phyloP scores from a whole-genome alignment of 2,888 invertebrate species.

The Lasioglossum zephyrum region DNA sequence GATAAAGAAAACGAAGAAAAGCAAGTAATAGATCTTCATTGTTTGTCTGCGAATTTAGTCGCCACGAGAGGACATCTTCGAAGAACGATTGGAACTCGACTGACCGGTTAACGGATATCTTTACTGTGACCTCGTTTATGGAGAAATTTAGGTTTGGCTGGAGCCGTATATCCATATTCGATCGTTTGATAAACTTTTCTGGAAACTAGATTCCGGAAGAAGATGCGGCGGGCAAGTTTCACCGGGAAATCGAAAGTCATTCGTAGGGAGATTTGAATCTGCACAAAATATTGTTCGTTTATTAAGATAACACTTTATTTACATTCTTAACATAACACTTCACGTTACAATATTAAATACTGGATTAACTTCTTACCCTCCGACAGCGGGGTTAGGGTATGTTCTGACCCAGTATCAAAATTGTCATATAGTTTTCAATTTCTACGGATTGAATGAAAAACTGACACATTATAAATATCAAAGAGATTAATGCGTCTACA shows the following conservation, averaged over 20 bases:
- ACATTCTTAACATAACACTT: neutral
- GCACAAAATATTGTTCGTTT: neutral
- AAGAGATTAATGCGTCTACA: neutral
- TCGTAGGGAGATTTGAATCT: neutral
- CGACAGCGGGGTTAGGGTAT: neutral
- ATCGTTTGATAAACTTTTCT: constrained; percentile 25
- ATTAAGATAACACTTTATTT: neutral
- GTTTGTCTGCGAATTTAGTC: constrained; percentile 41
- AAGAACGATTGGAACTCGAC: constrained; percentile 74
- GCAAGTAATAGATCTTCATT: constrained; percentile 40
- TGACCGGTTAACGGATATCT: constrained; percentile 77
- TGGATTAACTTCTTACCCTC: neutral
- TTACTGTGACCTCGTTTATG: constrained; percentile 76
- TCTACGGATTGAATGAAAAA: neutral
- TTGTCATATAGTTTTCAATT: neutral
- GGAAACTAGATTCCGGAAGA: constrained; percentile 7
- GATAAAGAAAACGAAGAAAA: constrained; percentile 40
- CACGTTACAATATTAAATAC: neutral
- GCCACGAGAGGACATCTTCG: constrained; percentile 62
- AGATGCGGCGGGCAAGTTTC: neutral
- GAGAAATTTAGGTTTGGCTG: constrained; percentile 79
- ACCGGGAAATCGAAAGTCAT: constrained; percentile 1
- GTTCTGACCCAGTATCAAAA: neutral
- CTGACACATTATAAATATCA: neutral
- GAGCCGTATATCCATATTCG: constrained; percentile 40